These are phyloP conservation scores for Spatulosminthurus flaviceps DNA, from an alignment of 2,888 invertebrate genomes.

Conservation along the genomic window DNA sequence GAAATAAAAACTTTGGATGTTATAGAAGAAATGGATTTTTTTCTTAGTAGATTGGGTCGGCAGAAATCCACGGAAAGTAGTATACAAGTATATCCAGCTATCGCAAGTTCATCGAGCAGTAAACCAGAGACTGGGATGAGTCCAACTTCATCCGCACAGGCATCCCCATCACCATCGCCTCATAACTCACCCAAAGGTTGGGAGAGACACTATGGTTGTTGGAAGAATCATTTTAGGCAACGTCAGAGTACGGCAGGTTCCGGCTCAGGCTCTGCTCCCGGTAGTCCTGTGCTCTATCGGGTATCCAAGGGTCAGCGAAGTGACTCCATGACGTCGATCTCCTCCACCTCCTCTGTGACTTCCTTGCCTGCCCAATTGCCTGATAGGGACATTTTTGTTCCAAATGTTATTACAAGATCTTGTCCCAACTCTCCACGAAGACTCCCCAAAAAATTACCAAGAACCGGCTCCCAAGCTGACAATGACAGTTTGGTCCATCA, in stretches of 20 bases:
- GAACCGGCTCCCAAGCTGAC: constrained; percentile 29
- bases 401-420: constrained; percentile 55
- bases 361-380: constrained; percentile 58
- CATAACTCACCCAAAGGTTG: constrained; percentile 50
- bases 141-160: constrained; percentile 27
- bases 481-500: constrained; percentile 30
- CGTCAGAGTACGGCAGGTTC: constrained; percentile 40
- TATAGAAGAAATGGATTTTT: background rate
- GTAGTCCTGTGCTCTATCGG: constrained; percentile 60
- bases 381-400: constrained; percentile 41
- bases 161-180: constrained; percentile 44
- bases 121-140: constrained; percentile 34
- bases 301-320: constrained; percentile 55
- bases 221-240: constrained; percentile 61
- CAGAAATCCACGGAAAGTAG: constrained; percentile 55
- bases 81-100: constrained; percentile 31
- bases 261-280: constrained; percentile 58
- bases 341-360: constrained; percentile 58
- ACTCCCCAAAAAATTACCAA: constrained; percentile 52
- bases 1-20: no score
- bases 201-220: constrained; percentile 63
- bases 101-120: constrained; percentile 32
- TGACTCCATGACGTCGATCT: constrained; percentile 61
- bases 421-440: constrained; percentile 61
- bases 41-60: constrained; percentile 50